Evolutionary conservation across 2,888 invertebrate species (phyloP), one percentile per base, ranked within the genome.

Genomic region (Rhingia campestris): DNA sequence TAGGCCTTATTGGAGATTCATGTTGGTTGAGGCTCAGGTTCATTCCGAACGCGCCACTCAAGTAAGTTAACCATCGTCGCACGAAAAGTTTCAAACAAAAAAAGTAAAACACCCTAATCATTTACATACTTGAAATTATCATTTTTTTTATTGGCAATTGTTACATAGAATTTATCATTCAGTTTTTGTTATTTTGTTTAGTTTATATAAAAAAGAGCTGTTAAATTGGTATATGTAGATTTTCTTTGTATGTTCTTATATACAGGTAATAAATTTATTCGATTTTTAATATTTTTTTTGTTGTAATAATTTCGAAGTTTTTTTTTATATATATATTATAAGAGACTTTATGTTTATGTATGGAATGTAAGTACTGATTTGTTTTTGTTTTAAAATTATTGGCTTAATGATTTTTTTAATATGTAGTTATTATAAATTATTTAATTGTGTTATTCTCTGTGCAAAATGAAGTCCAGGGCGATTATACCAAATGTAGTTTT

Each of bases 171-270:
- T 76, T 64, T 72, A 4, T 53, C 47, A 43, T 70, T 41, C 30
- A 39, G 39, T 49, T 51, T 49, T 32, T 59, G 43, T 79, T 43
- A 35, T 22, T 58, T 45, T 58, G 59, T 58, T 45, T 81, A 64
- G 64, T 76, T 66, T 81, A 76, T 81, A 81, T 76, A 81, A 81
- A 81, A 81, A 81, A 80, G 81, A 81, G 76, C 54, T 66, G 69
- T 77, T 72, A 61, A 75, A 81, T 53, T 81, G 59, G 69, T 75
- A 81, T 70, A 53, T 35, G 33, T 53, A 77, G 72, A 81, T 22
- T 58, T 69, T 51, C 49, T 69, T 54, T 47, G 0, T 66, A 12
- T 54, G 6, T 51, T 73, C 14, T 73, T 76, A 81, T 76, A 58
- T 81, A 76, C 72, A 81, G 7, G 58, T 81, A 47, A 64, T 75